Evolutionary conservation across 2,797 vertebrate genomes (phyloP).

Genomic region (Parotocinclus haroldoi): DNA sequence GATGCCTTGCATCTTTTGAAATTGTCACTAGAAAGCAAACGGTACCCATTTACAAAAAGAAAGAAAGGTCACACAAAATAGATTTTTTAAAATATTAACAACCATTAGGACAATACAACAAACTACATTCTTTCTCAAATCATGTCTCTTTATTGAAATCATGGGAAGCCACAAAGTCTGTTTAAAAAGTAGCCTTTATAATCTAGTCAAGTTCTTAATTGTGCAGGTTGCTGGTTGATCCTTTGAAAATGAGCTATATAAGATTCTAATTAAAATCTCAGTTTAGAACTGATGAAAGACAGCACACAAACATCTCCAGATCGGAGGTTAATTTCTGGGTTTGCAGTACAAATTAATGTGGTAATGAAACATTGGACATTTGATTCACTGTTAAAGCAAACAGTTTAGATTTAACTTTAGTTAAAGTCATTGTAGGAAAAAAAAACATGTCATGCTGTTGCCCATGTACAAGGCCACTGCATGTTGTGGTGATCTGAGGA

Average conservation of each 20-base stretch:
- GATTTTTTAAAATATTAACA: too few species aligned
- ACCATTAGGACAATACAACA: too few species aligned
- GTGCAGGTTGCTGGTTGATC: conserved; percentile 7
- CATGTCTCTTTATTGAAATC: conserved; percentile 16
- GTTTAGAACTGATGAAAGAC: conserved; percentile 7
- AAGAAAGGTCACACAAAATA: too few species aligned
- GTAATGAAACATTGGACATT: conserved; percentile 6
- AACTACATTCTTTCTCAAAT: too few species aligned
- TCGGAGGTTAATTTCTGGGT: not conserved
- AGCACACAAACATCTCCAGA: conserved; percentile 11
- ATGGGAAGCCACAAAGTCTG: conserved; percentile 15
- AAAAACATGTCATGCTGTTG: conserved; percentile 30
- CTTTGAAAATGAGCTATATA: conserved; percentile 13
- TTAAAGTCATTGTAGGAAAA: conserved; percentile 16
- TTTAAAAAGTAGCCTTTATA: conserved; percentile 4
- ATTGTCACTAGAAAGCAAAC: too few species aligned
- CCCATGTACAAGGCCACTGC: conserved; percentile 6
- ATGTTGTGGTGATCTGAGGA: conserved; percentile 13
- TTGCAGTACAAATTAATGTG: not conserved
- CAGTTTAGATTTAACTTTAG: conserved; percentile 5
- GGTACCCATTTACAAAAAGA: too few species aligned
- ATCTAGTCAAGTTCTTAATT: not conserved
- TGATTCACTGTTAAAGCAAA: conserved; percentile 17
- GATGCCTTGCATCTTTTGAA: conserved; percentile 1
- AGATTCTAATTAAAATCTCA: conserved; percentile 11